Evolutionary conservation across 2,113 vertebrate species (phyloP), one percentile per base, ranked within the genome.

Genomic region (Gallinago jamesoni): DNA sequence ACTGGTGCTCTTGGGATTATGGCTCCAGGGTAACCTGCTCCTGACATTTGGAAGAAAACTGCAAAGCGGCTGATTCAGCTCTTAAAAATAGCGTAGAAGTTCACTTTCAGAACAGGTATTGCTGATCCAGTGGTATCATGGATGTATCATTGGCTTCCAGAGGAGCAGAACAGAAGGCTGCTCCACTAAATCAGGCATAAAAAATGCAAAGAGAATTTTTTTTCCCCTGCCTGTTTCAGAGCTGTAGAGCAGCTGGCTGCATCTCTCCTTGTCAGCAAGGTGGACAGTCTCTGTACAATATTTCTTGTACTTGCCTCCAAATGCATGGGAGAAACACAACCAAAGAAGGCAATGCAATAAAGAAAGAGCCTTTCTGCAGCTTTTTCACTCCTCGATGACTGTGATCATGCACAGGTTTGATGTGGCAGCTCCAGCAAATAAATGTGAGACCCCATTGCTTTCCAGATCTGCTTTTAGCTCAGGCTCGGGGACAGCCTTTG

Each of bases 91-190:
- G 69, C 8, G 7, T 31, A 57, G 43, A 79, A 50, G 41, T 31
- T 95, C 74, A 70, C n/a, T 88, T 92, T 83, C 27, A 15, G 33
- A 70, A 47, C n/a, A 88, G 67, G 16, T 77, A 56, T 62, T 83
- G 83, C 68, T 94, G 87, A 91, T 28, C 67, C 59, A 77, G 59
- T 83, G 73, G 37, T 69, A 93, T 4, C 55, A 39, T 27, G 21
- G n/a, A 35, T 74, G 31, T 47, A 69, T 69, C 78, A 37, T 14
- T 80, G 72, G 69, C 85, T 93, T 96, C 50, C 41, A 88, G 63
- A 86, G 47, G n/a, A 83, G 30, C 50, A 90, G 39, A 80, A 23
- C 75, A 95, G 87, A 95, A 94, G 50, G 79, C 88, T 94, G 10
- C 39, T 72, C 56, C 41, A 56, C 55, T 86, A 95, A 96, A 92